phyloP scores from a whole-genome alignment of 64 coral and sea anemone genomes.

The Pocillopora damicornis region DNA sequence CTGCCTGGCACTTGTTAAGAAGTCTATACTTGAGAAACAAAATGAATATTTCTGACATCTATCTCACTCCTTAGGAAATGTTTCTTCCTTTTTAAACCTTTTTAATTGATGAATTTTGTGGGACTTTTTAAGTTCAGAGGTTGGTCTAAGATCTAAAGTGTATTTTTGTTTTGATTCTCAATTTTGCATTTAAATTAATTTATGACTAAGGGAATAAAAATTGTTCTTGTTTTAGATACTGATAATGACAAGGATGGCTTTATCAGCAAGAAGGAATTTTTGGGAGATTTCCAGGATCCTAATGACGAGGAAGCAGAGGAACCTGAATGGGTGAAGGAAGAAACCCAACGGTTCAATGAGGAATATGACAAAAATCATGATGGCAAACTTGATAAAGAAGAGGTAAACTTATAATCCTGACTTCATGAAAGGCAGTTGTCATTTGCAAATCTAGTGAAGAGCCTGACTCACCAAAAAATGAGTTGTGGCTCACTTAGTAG shows the following conservation, averaged over 20 bases:
- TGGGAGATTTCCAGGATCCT: conserved; percentile 79
- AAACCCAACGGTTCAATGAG: conserved; percentile 84
- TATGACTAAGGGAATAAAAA: neutral
- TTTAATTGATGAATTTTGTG: neutral
- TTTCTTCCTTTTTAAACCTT: neutral
- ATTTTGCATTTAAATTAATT: neutral
- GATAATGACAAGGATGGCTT: conserved; percentile 81
- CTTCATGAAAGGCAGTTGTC: no score
- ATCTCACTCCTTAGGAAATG: no score
- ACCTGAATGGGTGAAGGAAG: conserved; percentile 97
- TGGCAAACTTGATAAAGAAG: conserved; percentile 80
- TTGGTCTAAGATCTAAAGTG: no score
- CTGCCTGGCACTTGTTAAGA: no score
- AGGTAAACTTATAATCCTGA: conserved; percentile 21
- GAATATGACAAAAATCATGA: conserved; percentile 96
- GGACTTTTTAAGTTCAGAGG: no score
- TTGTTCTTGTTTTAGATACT: conserved; percentile 65
- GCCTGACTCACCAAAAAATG: no score
- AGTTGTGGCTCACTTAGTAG: no score
- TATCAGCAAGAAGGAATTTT: conserved; percentile 77
- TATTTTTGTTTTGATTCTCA: neutral
- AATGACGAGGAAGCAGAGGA: conserved; percentile 53
- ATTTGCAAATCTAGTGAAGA: no score
- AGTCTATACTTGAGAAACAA: no score
- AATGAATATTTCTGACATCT: no score